phyloP scores from a whole-genome alignment of 1,140 invertebrate species.

The Uloborus diversus region DNA sequence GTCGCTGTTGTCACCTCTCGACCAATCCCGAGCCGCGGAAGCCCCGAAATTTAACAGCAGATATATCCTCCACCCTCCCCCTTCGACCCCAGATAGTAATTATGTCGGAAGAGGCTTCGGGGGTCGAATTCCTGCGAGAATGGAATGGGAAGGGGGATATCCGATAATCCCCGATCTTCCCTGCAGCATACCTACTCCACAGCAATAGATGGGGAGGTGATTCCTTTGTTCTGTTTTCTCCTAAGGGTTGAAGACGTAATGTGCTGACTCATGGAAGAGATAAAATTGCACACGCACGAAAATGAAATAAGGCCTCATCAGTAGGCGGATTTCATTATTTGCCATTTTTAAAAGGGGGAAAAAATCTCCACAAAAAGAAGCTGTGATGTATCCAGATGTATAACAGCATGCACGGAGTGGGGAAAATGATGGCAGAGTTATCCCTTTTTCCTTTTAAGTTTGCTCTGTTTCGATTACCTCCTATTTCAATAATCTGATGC shows the following conservation, averaged over 20 bases:
- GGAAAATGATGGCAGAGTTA: too few relatives aligned
- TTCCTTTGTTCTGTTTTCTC: slow-evolving; percentile 2
- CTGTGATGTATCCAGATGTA: too few relatives aligned
- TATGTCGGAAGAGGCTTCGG: slow-evolving; percentile 32
- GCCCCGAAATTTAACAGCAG: slow-evolving; percentile 53
- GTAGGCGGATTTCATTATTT: slow-evolving; percentile 23
- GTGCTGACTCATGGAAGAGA: slow-evolving; percentile 38
- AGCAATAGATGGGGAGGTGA: not conserved
- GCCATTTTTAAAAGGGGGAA: too few relatives aligned
- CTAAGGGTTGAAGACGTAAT: not conserved
- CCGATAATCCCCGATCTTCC: slow-evolving; percentile 22
- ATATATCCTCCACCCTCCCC: not conserved
- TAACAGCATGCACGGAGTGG: too few relatives aligned
- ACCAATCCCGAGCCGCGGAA: slow-evolving; percentile 27
- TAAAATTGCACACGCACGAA: slow-evolving; percentile 21
- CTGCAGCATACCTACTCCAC: not conserved
- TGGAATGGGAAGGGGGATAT: not conserved
- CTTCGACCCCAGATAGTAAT: slow-evolving; percentile 26
- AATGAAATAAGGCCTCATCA: slow-evolving; percentile 37
- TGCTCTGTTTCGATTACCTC: too few relatives aligned
- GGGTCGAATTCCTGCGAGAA: not conserved
- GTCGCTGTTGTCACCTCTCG: slow-evolving; percentile 49
- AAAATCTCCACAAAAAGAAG: too few relatives aligned
- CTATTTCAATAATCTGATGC: too few relatives aligned
- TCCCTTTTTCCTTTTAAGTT: too few relatives aligned